phyloP scores from a whole-genome alignment of 2,797 vertebrate genomes.

The Melanogrammus aeglefinus region DNA sequence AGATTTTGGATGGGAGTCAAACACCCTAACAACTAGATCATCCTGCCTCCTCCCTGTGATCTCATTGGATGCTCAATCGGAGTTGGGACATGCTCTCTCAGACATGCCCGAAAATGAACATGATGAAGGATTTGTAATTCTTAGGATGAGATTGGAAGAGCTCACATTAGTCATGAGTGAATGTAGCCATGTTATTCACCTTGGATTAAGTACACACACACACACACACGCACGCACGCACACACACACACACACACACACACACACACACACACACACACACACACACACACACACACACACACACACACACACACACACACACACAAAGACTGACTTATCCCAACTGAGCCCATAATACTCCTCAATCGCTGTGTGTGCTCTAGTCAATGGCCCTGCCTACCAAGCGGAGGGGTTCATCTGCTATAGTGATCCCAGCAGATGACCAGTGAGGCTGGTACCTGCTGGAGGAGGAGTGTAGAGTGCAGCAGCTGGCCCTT shows the following conservation, averaged over 20 bases:
- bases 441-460: background rate
- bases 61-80: background rate
- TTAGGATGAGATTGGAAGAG: background rate
- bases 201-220: background rate
- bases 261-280: background rate
- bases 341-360: background rate
- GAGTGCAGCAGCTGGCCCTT: conserved; percentile 53
- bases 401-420: too few relatives aligned
- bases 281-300: background rate
- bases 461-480: background rate
- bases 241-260: background rate
- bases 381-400: background rate
- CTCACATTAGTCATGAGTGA: background rate
- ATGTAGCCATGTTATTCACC: background rate
- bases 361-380: background rate
- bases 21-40: background rate
- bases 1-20: background rate
- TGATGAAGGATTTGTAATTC: background rate
- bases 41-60: background rate
- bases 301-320: background rate
- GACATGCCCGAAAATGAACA: background rate
- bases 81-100: background rate
- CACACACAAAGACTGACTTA: background rate
- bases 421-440: background rate
- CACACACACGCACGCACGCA: background rate